These are phyloP conservation scores for Hirtodrosophila trivittata DNA, from an alignment of 2,888 invertebrate genomes.

Conservation along the genomic window DNA sequence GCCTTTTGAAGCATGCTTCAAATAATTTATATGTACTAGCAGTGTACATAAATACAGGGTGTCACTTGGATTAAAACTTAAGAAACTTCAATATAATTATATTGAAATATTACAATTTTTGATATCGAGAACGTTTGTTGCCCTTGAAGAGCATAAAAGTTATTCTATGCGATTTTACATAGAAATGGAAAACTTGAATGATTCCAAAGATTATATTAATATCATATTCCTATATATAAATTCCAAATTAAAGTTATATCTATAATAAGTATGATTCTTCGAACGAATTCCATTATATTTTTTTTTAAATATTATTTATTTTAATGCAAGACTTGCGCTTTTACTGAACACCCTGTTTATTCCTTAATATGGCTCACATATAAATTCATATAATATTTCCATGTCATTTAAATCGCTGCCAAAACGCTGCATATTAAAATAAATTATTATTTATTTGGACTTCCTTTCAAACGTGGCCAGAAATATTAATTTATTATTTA, in stretches of 20 bases:
- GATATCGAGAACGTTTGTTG: not conserved
- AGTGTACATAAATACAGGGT: constrained; percentile 36
- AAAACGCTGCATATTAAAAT: constrained; percentile 54
- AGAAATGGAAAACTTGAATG: no score
- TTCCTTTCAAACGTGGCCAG: constrained; percentile 42
- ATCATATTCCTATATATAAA: no score
- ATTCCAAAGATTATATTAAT: no score
- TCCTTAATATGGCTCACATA: not conserved
- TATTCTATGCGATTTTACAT: no score
- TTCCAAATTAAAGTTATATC: no score
- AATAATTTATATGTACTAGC: constrained; percentile 20
- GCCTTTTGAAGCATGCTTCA: constrained; percentile 37
- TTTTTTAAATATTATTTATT: constrained; percentile 1
- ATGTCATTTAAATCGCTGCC: constrained; percentile 63
- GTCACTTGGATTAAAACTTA: not conserved
- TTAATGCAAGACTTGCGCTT: not conserved
- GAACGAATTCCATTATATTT: not conserved
- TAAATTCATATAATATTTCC: constrained; percentile 25
- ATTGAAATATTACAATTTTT: not conserved
- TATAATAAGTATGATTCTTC: no score
- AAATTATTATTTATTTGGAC: constrained; percentile 75
- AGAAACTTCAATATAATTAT: no score
- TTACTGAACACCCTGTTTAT: constrained; percentile 44
- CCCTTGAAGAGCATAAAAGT: no score
- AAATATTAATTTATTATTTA: constrained; percentile 71